Percentiles rank a stretch among this genome's conserved stretches.
Conservation (phyloP, 1,140 invertebrate species). For the Gyrodactylus bullatarudis region DNA sequence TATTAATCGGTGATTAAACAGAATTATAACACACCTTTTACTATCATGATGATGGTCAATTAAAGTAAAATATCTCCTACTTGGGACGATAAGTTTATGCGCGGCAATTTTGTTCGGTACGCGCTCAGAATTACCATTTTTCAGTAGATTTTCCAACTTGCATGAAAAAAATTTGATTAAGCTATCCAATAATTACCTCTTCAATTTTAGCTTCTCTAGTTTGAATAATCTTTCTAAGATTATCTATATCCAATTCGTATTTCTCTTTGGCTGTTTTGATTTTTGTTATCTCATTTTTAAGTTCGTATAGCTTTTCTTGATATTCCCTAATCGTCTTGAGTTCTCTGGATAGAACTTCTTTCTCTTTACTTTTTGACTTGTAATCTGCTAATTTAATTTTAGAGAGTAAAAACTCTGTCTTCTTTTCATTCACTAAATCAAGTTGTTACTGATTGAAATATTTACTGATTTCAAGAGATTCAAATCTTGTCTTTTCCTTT, state of each 20-base stretch:
- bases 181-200: not conserved
- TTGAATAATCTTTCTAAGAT: not conserved
- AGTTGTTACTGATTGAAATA: not conserved
- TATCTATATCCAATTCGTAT: not conserved
- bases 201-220: not conserved
- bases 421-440: not conserved
- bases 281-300: not conserved
- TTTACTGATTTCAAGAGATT: not conserved
- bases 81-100: too few relatives aligned
- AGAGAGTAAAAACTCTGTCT: not conserved
- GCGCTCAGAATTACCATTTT: too few relatives aligned
- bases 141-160: too few relatives aligned
- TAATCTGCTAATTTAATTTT: not conserved
- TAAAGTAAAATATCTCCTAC: too few relatives aligned
- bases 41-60: too few relatives aligned
- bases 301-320: not conserved
- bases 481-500: not conserved
- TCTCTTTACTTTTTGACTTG: not conserved
- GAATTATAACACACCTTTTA: too few relatives aligned
- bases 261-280: not conserved
- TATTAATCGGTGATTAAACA: too few relatives aligned
- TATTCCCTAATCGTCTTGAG: not conserved
- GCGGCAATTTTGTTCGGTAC: too few relatives aligned
- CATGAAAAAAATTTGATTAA: not conserved
- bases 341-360: not conserved